Evolutionary conservation across 1,140 invertebrate species (phyloP).

Genomic region (Trinorchestia longiramus): DNA sequence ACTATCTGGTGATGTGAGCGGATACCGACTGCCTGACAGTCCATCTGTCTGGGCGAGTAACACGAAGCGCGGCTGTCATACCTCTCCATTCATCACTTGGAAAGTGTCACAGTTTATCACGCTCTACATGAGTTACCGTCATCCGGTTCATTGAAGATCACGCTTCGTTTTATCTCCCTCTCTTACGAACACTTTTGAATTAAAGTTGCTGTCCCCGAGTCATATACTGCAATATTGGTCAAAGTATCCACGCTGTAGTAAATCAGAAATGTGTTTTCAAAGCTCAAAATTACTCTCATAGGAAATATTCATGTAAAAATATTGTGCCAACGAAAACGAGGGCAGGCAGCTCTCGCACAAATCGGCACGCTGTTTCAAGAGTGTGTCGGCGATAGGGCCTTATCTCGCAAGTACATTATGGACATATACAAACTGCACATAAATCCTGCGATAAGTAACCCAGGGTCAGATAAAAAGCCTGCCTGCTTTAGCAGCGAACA

Average conservation of each 20-base stretch:
- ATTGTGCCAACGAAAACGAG: not conserved
- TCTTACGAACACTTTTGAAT: not conserved
- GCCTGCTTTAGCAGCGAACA: slow-evolving; percentile 15
- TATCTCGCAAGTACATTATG: slow-evolving; percentile 48
- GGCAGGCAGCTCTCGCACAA: not conserved
- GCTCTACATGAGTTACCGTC: slow-evolving; percentile 38
- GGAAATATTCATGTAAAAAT: not conserved
- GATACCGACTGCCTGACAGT: slow-evolving; percentile 28
- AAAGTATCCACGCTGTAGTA: not conserved
- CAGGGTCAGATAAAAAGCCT: slow-evolving; percentile 32
- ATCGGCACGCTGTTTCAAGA: slow-evolving; percentile 21
- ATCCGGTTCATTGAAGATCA: slow-evolving; percentile 33
- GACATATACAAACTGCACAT: slow-evolving; percentile 52
- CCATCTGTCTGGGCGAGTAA: slow-evolving; percentile 43
- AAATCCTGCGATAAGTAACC: slow-evolving; percentile 41
- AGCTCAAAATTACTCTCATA: not conserved
- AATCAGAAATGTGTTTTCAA: not conserved
- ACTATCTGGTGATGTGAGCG: slow-evolving; percentile 11
- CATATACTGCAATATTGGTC: not conserved
- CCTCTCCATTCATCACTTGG: slow-evolving; percentile 20
- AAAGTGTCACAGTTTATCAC: slow-evolving; percentile 47
- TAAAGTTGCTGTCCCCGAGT: not conserved
- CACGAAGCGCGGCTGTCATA: slow-evolving; percentile 19
- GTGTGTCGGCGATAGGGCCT: slow-evolving; percentile 34
- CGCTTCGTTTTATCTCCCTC: slow-evolving; percentile 26